phyloP scores from a whole-genome alignment of 1,140 invertebrate genomes.

The Heliconius melpomene region DNA sequence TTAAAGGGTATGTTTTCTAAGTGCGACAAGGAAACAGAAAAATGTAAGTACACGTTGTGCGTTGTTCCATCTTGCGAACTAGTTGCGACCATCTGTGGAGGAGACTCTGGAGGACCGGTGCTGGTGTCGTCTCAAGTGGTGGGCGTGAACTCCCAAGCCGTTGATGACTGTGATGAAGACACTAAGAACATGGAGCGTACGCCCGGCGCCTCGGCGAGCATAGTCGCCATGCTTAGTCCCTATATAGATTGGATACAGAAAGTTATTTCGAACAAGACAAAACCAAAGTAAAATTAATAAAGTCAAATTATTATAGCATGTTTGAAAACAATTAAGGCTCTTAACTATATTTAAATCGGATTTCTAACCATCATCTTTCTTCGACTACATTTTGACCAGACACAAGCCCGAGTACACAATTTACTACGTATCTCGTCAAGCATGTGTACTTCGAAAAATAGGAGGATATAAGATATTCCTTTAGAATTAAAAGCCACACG shows the following conservation, averaged over 20 bases:
- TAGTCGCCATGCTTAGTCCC: constrained; percentile 20
- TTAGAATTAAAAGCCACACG: too few relatives aligned
- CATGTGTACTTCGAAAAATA: too few relatives aligned
- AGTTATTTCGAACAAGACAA: constrained; percentile 14
- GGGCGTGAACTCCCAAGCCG: constrained; percentile 20
- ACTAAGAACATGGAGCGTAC: background rate
- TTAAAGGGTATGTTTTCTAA: constrained; percentile 30
- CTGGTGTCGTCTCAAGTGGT: constrained; percentile 25
- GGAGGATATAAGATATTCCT: too few relatives aligned
- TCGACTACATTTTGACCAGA: too few relatives aligned
- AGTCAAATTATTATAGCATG: too few relatives aligned
- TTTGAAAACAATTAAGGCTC: too few relatives aligned
- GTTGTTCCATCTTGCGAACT: constrained; percentile 15
- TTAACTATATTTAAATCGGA: too few relatives aligned
- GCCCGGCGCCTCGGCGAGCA: background rate
- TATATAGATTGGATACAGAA: constrained; percentile 29
- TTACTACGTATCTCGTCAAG: too few relatives aligned
- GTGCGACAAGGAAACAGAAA: background rate
- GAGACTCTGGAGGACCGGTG: constrained; percentile 31
- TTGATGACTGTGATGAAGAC: background rate
- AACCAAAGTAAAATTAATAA: background rate
- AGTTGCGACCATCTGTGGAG: constrained; percentile 22
- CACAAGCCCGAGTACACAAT: too few relatives aligned
- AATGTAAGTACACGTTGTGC: constrained; percentile 13
- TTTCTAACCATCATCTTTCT: too few relatives aligned